Conservation (phyloP, 2,888 invertebrate genomes). For the Proisotoma minuta region DNA sequence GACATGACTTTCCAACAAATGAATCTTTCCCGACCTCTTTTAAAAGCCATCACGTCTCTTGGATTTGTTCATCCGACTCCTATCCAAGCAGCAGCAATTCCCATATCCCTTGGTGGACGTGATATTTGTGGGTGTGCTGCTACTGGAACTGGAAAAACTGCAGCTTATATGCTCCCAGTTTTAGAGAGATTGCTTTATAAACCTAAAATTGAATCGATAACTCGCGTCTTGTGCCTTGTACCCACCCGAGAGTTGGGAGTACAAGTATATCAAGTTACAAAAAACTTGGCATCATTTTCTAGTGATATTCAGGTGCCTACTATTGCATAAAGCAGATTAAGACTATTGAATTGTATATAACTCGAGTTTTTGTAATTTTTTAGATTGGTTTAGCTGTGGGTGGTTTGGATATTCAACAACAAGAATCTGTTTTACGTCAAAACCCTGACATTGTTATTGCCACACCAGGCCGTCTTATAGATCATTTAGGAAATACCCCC, state of each 20-base stretch:
- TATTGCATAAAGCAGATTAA: neutral
- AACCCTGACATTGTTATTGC: slow-evolving; percentile 97
- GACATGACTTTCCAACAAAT: slow-evolving; percentile 80
- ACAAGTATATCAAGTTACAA: slow-evolving; percentile 92
- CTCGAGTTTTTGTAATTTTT: slow-evolving; percentile 50
- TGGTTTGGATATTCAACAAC: slow-evolving; percentile 74
- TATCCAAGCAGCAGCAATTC: slow-evolving; percentile 92
- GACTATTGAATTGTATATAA: slow-evolving; percentile 13
- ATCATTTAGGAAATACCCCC: slow-evolving; percentile 92
- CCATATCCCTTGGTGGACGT: slow-evolving; percentile 77
- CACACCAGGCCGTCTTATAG: slow-evolving; percentile 95
- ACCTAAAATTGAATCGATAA: slow-evolving; percentile 54
- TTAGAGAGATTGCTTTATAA: slow-evolving; percentile 86
- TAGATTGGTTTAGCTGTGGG: slow-evolving; percentile 81
- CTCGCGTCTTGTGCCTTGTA: slow-evolving; percentile 84
- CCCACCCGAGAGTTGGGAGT: slow-evolving; percentile 97
- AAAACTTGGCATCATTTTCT: slow-evolving; percentile 83
- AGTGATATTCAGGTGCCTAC: slow-evolving; percentile 52
- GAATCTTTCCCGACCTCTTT: slow-evolving; percentile 88
- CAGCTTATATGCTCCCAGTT: slow-evolving; percentile 97
- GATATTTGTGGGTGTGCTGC: slow-evolving; percentile 99
- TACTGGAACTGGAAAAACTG: slow-evolving; percentile 96
- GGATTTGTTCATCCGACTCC: slow-evolving; percentile 93
- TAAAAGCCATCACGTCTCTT: slow-evolving; percentile 82
- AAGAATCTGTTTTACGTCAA: slow-evolving; percentile 75